Evolutionary conservation across 2,888 invertebrate species (phyloP), one percentile per base, ranked within the genome.

Genomic region (Pocota personata): DNA sequence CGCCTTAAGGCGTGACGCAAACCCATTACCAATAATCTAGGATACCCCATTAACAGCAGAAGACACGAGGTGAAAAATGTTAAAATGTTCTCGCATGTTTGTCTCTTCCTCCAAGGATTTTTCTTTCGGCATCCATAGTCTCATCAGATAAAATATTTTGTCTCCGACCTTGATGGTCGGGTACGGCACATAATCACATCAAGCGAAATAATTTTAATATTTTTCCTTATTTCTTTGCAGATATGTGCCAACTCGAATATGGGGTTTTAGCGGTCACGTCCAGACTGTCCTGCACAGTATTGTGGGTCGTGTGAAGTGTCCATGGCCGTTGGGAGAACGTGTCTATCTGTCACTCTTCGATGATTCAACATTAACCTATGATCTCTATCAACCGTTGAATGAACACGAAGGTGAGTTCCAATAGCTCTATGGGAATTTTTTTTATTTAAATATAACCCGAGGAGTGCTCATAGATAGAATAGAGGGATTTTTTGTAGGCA

Each of bases 221-320:
- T 40, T 67, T 14, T 62, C 24, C 12, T 60, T 46, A 72, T 40
- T 78, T 21, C 8, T 16, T 94, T 94, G 50, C 93, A 98, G 98
- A 77, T 98, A 98, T 92, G 94, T 96, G 88, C 98, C 98, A 62
- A 97, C 98, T 62, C 94, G 97, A 88, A 92, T 98, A 88, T 98
- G 98, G 98, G 98, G 98, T 77, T 97, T 97, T 92, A 98, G 97
- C 92, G 98, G 98, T 10, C 98, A 98, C 92, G 95, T 98, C 19
- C 98, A 98, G 92, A 98, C 98, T 1, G 96, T 98, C 80, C 93
- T 98, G 67, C 98, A 98, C 93, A 98, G 97, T 89, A 94, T 97
- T 88, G 96, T 97, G 83, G 97, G 97, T 24, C 95, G 98, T 73
- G 96, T 98, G 24, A 95, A 96, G 87, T 97, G 98, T 90, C 97